Conservation (phyloP, 2,113 vertebrate genomes). For the Gnathonemus echidnorhynchus region DNA sequence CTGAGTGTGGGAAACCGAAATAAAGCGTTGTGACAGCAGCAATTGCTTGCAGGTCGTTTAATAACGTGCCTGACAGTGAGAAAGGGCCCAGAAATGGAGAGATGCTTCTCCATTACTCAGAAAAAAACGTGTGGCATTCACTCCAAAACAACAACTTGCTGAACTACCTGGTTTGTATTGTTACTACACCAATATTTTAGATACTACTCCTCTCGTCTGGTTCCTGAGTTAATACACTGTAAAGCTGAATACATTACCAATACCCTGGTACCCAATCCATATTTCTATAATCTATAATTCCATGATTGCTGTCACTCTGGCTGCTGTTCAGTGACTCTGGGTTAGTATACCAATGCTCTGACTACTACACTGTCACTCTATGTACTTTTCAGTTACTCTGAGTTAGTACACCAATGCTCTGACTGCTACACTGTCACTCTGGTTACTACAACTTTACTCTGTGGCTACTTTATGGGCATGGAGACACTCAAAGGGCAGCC, state of each 20-base stretch:
- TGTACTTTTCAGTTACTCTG: not conserved
- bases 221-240: not conserved
- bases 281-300: not conserved
- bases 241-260: not conserved
- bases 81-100: not conserved
- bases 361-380: not conserved
- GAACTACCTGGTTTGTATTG: not conserved
- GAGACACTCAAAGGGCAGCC: not conserved
- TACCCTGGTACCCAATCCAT: not conserved
- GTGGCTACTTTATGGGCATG: not conserved
- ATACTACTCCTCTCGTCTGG: not conserved
- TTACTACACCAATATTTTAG: not conserved
- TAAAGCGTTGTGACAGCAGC: constrained; percentile 8
- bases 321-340: not conserved
- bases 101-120: not conserved
- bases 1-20: not conserved
- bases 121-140: not conserved
- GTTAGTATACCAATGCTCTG: not conserved
- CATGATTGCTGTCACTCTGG: not conserved
- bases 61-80: not conserved
- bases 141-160: not conserved
- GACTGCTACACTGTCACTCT: not conserved
- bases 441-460: not conserved
- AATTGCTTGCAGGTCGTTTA: not conserved
- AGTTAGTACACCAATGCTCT: not conserved